Base-by-base conservation (phyloP, 2,888 invertebrate genomes). In the Monochamus alternatus region DNA sequence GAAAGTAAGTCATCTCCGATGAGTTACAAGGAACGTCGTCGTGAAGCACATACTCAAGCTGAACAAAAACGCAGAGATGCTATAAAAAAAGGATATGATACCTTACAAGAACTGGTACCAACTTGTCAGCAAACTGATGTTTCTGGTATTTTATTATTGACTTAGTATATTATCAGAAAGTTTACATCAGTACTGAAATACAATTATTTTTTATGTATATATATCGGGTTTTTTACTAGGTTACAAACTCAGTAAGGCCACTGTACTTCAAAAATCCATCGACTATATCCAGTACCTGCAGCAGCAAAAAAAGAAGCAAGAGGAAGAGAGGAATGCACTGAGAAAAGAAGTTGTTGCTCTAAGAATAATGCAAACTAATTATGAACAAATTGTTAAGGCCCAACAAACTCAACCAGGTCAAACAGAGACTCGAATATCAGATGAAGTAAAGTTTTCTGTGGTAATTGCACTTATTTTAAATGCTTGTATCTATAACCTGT, bases 61-160 rank as follows among this genome's bases (percentile, higher is more conserved):
- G 98, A 98, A 89, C 98, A 98, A 88, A 98, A 98, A 87, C 91
- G 98, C 80, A 92, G 98, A 85, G 98, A 98, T 92, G 98, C 98
- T 2, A 98, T 98, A 78, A 98, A 98, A 89, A 97, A 97, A 88
- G 98, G 98, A 0, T 98, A 98, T 88, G 98, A 98, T 88, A 95
- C 96, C 3, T 90, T 98, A 22, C 98, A 98, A 89, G 95, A 95
- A 84, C 90, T 98, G 79, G 98, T 98, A 10, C 98, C 98, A 0
- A 97, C 96, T 71, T 98, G 98, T 86, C 97, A 97, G 87, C 96
- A 97, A 86, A 95, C 95, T 55, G 98, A 98, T 88, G 93, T 96
- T 38, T 95, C 96, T 30, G 96, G 88, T 86, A 84, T 72, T 68
- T 22, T 67, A 2, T 14, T 55, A 55, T 38, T 38, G 7, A 38